Conservation (phyloP, 1,140 invertebrate species). For the Sitophilus oryzae region DNA sequence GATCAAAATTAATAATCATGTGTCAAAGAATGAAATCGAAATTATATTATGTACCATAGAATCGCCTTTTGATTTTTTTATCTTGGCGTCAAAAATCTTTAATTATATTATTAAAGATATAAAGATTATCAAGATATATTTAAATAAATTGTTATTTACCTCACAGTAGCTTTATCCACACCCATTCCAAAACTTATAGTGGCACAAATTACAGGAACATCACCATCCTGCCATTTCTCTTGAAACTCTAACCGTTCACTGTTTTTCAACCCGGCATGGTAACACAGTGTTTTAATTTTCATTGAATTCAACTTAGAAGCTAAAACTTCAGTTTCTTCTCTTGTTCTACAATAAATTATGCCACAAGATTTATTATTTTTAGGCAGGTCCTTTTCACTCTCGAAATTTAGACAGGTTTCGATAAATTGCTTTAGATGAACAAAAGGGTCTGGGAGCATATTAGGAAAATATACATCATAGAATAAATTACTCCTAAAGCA, state of each 20-base stretch:
- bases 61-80: no score
- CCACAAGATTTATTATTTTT: slow-evolving; percentile 66
- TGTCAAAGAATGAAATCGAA: no score
- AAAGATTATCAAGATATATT: neutral
- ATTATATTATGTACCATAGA: no score
- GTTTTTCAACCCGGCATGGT: slow-evolving; percentile 69
- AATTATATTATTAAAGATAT: neutral
- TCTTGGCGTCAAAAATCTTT: neutral
- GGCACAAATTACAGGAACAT: slow-evolving; percentile 76
- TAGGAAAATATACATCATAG: slow-evolving; percentile 81
- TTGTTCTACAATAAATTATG: slow-evolving; percentile 86
- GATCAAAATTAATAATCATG: no score
- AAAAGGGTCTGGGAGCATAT: slow-evolving; percentile 69
- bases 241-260: slow-evolving; percentile 62
- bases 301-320: slow-evolving; percentile 58
- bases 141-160: slow-evolving; percentile 53
- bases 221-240: slow-evolving; percentile 74
- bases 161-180: slow-evolving; percentile 90
- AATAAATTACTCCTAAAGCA: slow-evolving; percentile 78
- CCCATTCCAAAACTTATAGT: slow-evolving; percentile 98
- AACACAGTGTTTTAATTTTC: slow-evolving; percentile 61
- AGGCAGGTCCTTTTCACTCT: slow-evolving; percentile 50
- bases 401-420: slow-evolving; percentile 48
- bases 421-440: slow-evolving; percentile 70
- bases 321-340: slow-evolving; percentile 72